These are phyloP conservation scores for Anser cygnoides DNA, from an alignment of 2,113 vertebrate genomes.

Conservation along the genomic window DNA sequence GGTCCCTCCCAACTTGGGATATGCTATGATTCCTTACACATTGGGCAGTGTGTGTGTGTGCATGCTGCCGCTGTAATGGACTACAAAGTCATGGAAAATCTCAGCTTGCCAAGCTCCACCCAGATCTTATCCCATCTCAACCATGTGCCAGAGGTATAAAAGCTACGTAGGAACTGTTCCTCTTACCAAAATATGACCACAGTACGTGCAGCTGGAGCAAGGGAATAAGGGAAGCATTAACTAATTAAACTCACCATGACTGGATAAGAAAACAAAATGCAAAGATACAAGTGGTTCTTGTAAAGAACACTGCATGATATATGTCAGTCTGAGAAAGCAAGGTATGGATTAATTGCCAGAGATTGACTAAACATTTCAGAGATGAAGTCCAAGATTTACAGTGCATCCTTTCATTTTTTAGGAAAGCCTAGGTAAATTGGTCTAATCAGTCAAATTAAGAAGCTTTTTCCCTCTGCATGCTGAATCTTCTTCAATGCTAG, in stretches of 20 bases:
- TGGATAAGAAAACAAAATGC: slow-evolving; percentile 23
- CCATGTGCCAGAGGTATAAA: neutral
- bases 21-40: neutral
- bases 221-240: neutral
- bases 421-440: slow-evolving; percentile 50
- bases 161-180: neutral
- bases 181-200: neutral
- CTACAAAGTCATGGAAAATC: neutral
- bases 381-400: slow-evolving; percentile 28
- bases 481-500: slow-evolving; percentile 46
- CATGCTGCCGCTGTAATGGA: neutral
- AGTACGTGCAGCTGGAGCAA: fast-evolving
- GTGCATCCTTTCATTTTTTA: slow-evolving; percentile 18
- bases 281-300: neutral
- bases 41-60: fast-evolving
- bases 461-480: neutral
- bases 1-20: neutral
- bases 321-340: slow-evolving; percentile 11
- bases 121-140: neutral
- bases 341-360: slow-evolving; percentile 41
- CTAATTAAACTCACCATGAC: slow-evolving; percentile 24
- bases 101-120: neutral
- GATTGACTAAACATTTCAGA: slow-evolving; percentile 48
- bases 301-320: slow-evolving; percentile 7
- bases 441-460: slow-evolving; percentile 66